These are phyloP conservation scores for Siderastrea siderea DNA, from an alignment of 92 coral and sea anemone species.

Conservation along the genomic window DNA sequence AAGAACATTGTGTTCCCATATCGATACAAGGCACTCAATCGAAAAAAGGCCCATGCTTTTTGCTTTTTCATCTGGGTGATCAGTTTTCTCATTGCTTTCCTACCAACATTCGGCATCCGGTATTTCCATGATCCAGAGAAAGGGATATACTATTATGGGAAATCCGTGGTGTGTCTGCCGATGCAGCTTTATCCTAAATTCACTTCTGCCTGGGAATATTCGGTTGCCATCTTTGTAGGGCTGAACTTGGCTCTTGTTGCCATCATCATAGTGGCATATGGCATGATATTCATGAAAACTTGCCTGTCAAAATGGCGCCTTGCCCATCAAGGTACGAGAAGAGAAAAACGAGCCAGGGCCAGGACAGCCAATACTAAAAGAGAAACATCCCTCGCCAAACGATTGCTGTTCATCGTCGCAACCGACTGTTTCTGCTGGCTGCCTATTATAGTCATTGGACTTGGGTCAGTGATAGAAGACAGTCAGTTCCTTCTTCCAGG, in stretches of 20 bases:
- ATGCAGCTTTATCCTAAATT: constrained; percentile 78
- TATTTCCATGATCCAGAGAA: constrained; percentile 58
- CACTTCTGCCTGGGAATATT: constrained; percentile 86
- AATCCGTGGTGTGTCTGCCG: constrained; percentile 89
- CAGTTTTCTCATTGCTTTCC: constrained; percentile 59
- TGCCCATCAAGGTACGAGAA: not conserved
- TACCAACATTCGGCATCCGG: constrained; percentile 64
- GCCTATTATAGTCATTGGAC: constrained; percentile 83
- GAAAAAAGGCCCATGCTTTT: constrained; percentile 51
- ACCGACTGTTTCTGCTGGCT: constrained; percentile 94
- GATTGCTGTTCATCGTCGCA: constrained; percentile 86
- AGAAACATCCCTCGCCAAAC: constrained; percentile 75
- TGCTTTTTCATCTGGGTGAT: constrained; percentile 67
- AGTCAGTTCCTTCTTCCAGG: constrained; percentile 62
- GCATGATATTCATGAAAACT: constrained; percentile 70
- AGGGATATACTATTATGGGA: constrained; percentile 61
- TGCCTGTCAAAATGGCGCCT: not conserved
- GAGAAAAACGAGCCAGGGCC: constrained; percentile 37
- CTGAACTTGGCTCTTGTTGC: constrained; percentile 67
- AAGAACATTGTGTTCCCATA: constrained; percentile 77
- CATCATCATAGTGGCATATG: constrained; percentile 62
- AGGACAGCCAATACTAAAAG: constrained; percentile 56
- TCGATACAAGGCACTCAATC: constrained; percentile 47
- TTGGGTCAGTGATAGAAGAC: constrained; percentile 73
- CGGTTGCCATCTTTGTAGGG: constrained; percentile 74